Conservation (phyloP, 2,797 vertebrate genomes). For the Thamnophis elegans region DNA sequence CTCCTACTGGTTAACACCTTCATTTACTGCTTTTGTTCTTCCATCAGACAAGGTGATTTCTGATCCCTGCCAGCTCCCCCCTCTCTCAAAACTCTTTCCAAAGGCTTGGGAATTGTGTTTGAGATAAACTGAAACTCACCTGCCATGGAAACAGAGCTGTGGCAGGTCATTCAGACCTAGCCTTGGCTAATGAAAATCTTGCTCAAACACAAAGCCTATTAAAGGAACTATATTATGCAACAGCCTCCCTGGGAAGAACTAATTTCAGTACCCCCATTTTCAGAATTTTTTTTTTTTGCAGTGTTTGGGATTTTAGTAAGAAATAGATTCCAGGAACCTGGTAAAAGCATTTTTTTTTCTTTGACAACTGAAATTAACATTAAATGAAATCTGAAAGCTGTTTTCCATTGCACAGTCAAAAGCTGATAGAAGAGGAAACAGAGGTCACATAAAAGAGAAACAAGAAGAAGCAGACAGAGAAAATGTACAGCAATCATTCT, state of each 20-base stretch:
- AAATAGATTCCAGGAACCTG: slow-evolving; percentile 45
- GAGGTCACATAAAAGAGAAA: slow-evolving; percentile 39
- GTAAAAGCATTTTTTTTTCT: slow-evolving; percentile 56
- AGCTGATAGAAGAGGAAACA: slow-evolving; percentile 52
- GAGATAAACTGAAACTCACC: slow-evolving; percentile 34
- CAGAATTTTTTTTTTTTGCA: slow-evolving; percentile 23
- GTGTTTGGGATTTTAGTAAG: slow-evolving; percentile 52
- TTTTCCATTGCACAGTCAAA: slow-evolving; percentile 56
- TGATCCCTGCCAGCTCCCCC: slow-evolving; percentile 22
- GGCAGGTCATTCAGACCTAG: slow-evolving; percentile 32
- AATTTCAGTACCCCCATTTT: slow-evolving; percentile 42
- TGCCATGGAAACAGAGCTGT: not conserved
- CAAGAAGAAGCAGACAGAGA: slow-evolving; percentile 55
- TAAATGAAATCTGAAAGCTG: slow-evolving; percentile 68
- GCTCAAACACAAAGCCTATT: slow-evolving; percentile 41
- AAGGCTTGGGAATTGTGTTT: slow-evolving; percentile 49
- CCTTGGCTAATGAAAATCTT: slow-evolving; percentile 49
- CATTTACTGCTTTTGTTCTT: slow-evolving; percentile 34
- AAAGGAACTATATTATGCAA: not conserved
- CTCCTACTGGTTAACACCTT: slow-evolving; percentile 52
- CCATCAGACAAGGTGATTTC: slow-evolving; percentile 55
- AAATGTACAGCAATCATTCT: slow-evolving; percentile 56
- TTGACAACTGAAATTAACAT: slow-evolving; percentile 59
- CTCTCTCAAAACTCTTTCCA: slow-evolving; percentile 24
- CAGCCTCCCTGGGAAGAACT: slow-evolving; percentile 31